Percentiles rank a stretch among this genome's conserved stretches.
phyloP scores from a whole-genome alignment of 2,888 invertebrate species.

The Malthinus seriepunctatus region DNA sequence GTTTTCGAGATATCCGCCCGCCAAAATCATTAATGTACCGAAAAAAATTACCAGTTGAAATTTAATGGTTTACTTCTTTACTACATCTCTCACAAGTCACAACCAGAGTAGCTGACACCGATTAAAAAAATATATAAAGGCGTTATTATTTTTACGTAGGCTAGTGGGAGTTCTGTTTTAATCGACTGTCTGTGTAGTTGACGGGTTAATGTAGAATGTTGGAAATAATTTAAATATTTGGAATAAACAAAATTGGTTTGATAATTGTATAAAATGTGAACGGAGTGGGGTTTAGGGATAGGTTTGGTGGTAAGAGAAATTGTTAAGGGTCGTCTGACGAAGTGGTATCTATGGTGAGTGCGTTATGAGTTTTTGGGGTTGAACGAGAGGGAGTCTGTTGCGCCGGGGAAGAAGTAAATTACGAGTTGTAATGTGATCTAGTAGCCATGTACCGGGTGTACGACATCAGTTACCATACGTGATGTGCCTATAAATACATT shows the following conservation, averaged over 20 bases:
- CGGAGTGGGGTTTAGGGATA: slow-evolving; percentile 20
- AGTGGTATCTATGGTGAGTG: slow-evolving; percentile 30
- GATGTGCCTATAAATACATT: slow-evolving; percentile 48
- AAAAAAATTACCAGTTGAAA: no score
- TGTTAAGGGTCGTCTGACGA: slow-evolving; percentile 22
- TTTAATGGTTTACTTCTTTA: no score
- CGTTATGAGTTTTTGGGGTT: slow-evolving; percentile 27
- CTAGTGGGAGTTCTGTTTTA: no score
- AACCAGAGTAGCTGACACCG: no score
- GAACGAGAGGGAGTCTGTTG: slow-evolving; percentile 33
- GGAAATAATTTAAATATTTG: no score
- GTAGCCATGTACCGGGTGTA: slow-evolving; percentile 47
- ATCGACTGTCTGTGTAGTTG: no score
- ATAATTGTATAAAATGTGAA: slow-evolving; percentile 12
- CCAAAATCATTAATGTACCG: no score
- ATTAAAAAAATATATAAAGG: no score
- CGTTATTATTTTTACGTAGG: no score
- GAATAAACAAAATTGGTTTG: background rate
- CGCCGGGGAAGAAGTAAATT: slow-evolving; percentile 45
- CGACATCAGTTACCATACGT: slow-evolving; percentile 51
- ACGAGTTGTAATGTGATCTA: slow-evolving; percentile 50
- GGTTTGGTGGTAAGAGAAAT: slow-evolving; percentile 27
- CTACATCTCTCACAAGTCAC: no score
- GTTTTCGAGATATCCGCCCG: no score
- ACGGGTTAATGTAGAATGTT: no score